Percentiles rank a stretch among this genome's conserved stretches.
These are phyloP conservation scores for Tineola bisselliella DNA, from an alignment of 2,888 invertebrate genomes.

Conservation along the genomic window DNA sequence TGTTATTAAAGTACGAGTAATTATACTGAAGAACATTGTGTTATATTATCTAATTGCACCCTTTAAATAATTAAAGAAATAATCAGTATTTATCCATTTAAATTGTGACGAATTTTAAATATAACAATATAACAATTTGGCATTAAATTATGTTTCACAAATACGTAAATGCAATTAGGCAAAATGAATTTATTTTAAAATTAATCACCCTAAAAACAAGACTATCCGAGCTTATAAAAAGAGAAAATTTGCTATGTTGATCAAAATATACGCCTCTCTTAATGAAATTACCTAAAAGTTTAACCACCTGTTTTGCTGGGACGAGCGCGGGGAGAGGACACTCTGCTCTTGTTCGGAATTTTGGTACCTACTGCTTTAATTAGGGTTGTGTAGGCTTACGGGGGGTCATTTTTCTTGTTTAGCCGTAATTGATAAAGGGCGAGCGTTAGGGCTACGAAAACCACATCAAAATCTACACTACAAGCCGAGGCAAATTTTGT, in stretches of 20 bases:
- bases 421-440: conserved; percentile 63
- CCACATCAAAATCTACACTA: conserved; percentile 8
- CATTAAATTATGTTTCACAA: not conserved
- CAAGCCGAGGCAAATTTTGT: not conserved
- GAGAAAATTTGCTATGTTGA: conserved; percentile 33
- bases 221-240: conserved; percentile 29
- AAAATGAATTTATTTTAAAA: conserved; percentile 18
- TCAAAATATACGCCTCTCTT: conserved; percentile 47
- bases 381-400: conserved; percentile 56
- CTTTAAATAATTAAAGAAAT: no score
- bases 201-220: conserved; percentile 24
- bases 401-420: conserved; percentile 63
- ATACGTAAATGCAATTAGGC: not conserved
- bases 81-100: no score
- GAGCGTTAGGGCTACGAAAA: conserved; percentile 21
- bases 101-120: no score
- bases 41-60: no score
- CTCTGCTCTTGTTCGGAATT: conserved; percentile 14
- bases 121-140: not conserved
- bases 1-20: no score
- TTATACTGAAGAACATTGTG: no score
- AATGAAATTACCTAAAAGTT: conserved; percentile 54
- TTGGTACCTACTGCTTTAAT: conserved; percentile 53
- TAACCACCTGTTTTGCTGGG: conserved; percentile 47
- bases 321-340: conserved; percentile 23